These are phyloP conservation scores for Erythrolamprus reginae DNA, from an alignment of 2,113 vertebrate species.

Conservation along the genomic window DNA sequence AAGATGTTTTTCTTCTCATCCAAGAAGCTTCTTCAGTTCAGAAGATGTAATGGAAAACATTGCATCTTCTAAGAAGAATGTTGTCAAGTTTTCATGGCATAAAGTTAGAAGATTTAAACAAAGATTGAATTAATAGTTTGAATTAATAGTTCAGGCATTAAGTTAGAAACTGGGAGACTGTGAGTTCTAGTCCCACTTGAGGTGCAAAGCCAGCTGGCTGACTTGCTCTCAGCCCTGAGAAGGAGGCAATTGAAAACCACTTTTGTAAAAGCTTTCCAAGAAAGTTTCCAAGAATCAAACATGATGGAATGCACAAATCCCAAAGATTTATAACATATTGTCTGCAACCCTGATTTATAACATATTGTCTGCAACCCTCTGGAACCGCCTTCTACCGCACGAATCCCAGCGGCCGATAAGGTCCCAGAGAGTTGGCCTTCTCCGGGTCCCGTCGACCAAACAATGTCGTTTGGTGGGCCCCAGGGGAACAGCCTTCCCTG, in stretches of 20 bases:
- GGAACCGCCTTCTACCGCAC: too few species aligned
- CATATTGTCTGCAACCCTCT: too few species aligned
- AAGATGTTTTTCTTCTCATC: not conserved
- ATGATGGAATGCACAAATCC: not conserved
- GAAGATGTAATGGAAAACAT: not conserved
- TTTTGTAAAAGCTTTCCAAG: not conserved
- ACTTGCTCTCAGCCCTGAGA: not conserved
- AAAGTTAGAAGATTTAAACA: conserved; percentile 8
- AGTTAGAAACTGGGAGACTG: not conserved
- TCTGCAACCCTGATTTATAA: too few species aligned
- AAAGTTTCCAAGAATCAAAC: not conserved
- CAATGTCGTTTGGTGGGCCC: too few species aligned
- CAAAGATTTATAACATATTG: not conserved
- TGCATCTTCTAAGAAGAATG: conserved; percentile 6
- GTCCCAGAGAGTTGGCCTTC: too few species aligned
- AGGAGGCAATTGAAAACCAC: not conserved
- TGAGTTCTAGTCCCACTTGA: not conserved
- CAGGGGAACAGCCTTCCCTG: too few species aligned
- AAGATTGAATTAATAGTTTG: not conserved
- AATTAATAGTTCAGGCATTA: not conserved
- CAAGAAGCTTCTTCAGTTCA: not conserved
- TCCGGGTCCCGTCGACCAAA: too few species aligned
- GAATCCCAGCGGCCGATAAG: too few species aligned
- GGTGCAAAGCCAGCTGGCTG: not conserved
- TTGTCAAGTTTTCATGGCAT: not conserved